Conservation (phyloP, 2,888 invertebrate species). For the Tenodera sinensis region DNA sequence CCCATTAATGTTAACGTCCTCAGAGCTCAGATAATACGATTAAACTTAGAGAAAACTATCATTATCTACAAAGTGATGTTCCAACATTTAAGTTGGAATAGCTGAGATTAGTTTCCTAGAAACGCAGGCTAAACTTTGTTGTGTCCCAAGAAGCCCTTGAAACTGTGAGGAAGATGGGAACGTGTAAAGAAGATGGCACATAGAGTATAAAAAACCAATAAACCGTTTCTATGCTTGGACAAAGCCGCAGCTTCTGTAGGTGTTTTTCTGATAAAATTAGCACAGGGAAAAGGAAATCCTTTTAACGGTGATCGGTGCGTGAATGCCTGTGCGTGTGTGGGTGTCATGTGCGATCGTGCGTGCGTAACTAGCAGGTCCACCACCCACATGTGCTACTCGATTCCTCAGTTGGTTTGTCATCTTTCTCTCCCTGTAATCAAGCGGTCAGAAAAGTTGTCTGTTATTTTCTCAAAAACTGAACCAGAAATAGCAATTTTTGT, state of each 20-base stretch:
- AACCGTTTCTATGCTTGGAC: not conserved
- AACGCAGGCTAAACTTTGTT: too few species aligned
- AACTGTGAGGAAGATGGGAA: not conserved
- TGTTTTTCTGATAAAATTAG: not conserved
- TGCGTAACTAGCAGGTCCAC: not conserved
- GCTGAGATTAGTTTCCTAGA: too few species aligned
- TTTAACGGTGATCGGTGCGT: not conserved
- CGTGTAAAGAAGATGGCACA: not conserved
- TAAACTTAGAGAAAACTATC: too few species aligned
- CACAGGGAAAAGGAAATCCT: not conserved
- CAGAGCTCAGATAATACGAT: too few species aligned
- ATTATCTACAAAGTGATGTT: too few species aligned
- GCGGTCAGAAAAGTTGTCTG: not conserved
- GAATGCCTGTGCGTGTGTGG: not conserved
- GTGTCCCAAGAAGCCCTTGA: too few species aligned
- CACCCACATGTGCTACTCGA: not conserved
- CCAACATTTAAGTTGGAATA: too few species aligned
- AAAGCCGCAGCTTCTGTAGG: not conserved
- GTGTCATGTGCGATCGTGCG: not conserved
- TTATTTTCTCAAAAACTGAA: not conserved
- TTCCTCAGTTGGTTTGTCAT: not conserved
- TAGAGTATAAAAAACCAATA: not conserved
- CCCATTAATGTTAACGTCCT: too few species aligned
- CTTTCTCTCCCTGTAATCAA: not conserved
- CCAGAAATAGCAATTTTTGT: too few species aligned